phyloP scores from a whole-genome alignment of 1,140 invertebrate species.

The Chlorops oryzae region DNA sequence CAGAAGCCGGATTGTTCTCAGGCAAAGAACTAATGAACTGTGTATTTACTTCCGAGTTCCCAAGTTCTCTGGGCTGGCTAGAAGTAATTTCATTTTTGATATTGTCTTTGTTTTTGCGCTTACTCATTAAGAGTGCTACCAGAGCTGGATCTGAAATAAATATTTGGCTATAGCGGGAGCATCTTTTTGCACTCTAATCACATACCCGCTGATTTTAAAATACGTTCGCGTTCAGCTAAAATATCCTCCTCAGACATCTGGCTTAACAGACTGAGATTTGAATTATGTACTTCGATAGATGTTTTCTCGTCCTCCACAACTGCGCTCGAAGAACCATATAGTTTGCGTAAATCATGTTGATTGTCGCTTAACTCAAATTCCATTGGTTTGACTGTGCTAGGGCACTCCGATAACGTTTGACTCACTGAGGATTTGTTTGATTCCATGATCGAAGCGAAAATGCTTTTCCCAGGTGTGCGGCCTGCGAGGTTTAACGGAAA shows the following conservation, averaged over 20 bases:
- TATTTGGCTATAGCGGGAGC: neutral
- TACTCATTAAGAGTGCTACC: conserved; percentile 56
- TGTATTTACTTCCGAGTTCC: too few species aligned
- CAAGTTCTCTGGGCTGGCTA: too few species aligned
- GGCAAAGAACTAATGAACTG: too few species aligned
- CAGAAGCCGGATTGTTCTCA: conserved; percentile 47
- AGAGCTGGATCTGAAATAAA: conserved; percentile 28
- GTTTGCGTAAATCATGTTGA: conserved; percentile 4
- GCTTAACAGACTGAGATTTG: conserved; percentile 63
- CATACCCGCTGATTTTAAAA: conserved; percentile 59
- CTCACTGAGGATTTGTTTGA: too few species aligned
- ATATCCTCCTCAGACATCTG: conserved; percentile 72
- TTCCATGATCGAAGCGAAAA: conserved; percentile 24
- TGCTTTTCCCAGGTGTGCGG: conserved; percentile 23
- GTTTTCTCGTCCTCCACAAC: conserved; percentile 54
- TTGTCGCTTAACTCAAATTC: neutral
- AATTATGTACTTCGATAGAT: conserved; percentile 60
- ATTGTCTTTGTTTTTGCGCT: conserved; percentile 48
- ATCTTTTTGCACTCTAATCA: too few species aligned
- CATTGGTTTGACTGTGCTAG: conserved; percentile 6
- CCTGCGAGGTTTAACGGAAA: neutral
- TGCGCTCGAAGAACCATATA: conserved; percentile 46
- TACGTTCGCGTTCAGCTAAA: conserved; percentile 61
- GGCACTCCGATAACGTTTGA: neutral
- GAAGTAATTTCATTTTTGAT: too few species aligned